Evolutionary conservation across 2,113 vertebrate species (phyloP), one percentile per base, ranked within the genome.

Genomic region (Bubo blakistoni): DNA sequence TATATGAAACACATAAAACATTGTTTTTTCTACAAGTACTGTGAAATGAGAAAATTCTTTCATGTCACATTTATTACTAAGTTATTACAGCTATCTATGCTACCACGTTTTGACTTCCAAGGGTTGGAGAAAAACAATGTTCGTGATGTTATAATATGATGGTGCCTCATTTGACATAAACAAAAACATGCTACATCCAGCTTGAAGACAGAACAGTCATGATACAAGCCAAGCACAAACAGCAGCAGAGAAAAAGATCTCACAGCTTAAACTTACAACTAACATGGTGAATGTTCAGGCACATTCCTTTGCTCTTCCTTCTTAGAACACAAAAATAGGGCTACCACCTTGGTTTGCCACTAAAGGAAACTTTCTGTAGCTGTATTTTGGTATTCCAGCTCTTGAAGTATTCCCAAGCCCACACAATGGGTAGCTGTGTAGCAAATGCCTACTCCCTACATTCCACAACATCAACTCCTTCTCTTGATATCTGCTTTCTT

Each of bases 61-160:
- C 1, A 5, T 11, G 29, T 34, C 40, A 38, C 34, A 10, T 91
- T 86, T 61, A 67, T 47, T 79, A 34, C 36, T 57, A 63, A 89
- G 14, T 71, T 84, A 51, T 63, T 78, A 61, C 42, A 92, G 51
- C 61, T 92, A 55, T 24, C 52, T 87, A 30, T 17, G 46, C 42
- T 78, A 84, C 47, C 16, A 51, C 2, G 1, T 62, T 93, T 86
- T 86, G 66, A 82, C 52, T 92, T 91, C 61, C 30, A 61, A 91
- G 36, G 5, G 30, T 9, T 85, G 78, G 93, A 94, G 90, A 91
- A 95, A 94, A 96, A 85, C 62, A 91, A 65, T 82, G 70, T 82
- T 95, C 1, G 0, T 38, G 52, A 92, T 0, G 1, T 66, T 63
- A 27, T 34, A 65, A 34, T 54, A 72, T 24, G 70, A 89, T 17